Conservation (phyloP, 2,113 vertebrate genomes). For the Chlorocebus sabaeus region DNA sequence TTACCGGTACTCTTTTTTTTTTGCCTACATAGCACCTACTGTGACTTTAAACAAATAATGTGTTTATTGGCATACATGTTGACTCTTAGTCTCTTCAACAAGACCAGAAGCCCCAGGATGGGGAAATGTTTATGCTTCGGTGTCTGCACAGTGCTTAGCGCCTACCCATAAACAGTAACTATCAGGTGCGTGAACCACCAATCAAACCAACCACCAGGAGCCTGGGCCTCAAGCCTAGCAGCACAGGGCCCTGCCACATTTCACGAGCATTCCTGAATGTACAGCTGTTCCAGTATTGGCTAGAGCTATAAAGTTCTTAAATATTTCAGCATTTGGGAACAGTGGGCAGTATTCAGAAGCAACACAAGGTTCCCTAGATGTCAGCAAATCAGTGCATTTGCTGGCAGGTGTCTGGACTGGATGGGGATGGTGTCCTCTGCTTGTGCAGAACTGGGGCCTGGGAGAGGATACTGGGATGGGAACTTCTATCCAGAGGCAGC, state of each 20-base stretch:
- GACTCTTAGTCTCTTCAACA: neutral
- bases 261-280: neutral
- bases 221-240: neutral
- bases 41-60: neutral
- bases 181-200: neutral
- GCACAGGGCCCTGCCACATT: neutral
- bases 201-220: neutral
- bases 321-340: neutral
- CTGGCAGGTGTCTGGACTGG: neutral
- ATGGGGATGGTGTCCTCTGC: fast-evolving
- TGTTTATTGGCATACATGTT: neutral
- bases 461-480: fast-evolving
- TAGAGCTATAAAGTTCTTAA: neutral
- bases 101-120: neutral
- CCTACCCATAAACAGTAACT: neutral
- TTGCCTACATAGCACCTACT: neutral
- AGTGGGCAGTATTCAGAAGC: neutral
- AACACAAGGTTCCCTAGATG: neutral
- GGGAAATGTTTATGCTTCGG: neutral
- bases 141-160: neutral
- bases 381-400: fast-evolving
- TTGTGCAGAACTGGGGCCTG: neutral
- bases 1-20: fast-evolving
- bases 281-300: neutral
- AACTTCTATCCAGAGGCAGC: neutral